phyloP scores from a whole-genome alignment of 2,888 invertebrate species.

The Noctua janthina region DNA sequence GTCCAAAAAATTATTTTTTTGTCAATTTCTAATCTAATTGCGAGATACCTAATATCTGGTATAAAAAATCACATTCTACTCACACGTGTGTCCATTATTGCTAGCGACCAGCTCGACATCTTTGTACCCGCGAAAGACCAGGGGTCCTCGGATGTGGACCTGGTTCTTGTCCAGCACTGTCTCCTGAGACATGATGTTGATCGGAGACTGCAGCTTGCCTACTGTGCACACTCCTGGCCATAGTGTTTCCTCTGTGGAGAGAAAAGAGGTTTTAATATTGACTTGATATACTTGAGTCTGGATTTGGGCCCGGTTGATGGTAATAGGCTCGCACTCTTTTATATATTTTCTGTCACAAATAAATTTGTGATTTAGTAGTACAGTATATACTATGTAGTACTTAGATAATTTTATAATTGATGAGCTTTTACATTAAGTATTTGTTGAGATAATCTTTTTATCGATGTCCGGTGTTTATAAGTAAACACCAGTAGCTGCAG shows the following conservation, averaged over 20 bases:
- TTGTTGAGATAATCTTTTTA: conserved; percentile 2
- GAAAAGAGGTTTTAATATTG: neutral
- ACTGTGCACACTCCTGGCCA: conserved; percentile 92
- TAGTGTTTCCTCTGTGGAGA: conserved; percentile 76
- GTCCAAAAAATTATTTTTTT: too few relatives aligned
- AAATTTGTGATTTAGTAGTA: neutral
- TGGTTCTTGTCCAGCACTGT: conserved; percentile 87
- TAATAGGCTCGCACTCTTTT: too few relatives aligned
- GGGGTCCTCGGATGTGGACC: conserved; percentile 82
- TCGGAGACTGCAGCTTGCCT: conserved; percentile 94
- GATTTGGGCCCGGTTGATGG: too few relatives aligned
- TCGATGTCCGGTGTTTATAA: conserved; percentile 4
- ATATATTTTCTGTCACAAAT: neutral
- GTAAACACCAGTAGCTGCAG: conserved; percentile 24
- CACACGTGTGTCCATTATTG: conserved; percentile 85
- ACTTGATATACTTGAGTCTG: neutral
- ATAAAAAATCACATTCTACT: conserved; percentile 62
- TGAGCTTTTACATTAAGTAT: conserved; percentile 15
- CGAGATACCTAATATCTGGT: neutral
- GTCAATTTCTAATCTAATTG: neutral
- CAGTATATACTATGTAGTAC: neutral
- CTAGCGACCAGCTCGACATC: conserved; percentile 75
- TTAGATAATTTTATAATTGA: neutral
- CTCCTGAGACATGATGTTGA: conserved; percentile 91
- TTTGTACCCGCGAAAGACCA: conserved; percentile 80